Evolutionary conservation across 2,797 vertebrate genomes (phyloP).

Genomic region (Garrulus glandarius): DNA sequence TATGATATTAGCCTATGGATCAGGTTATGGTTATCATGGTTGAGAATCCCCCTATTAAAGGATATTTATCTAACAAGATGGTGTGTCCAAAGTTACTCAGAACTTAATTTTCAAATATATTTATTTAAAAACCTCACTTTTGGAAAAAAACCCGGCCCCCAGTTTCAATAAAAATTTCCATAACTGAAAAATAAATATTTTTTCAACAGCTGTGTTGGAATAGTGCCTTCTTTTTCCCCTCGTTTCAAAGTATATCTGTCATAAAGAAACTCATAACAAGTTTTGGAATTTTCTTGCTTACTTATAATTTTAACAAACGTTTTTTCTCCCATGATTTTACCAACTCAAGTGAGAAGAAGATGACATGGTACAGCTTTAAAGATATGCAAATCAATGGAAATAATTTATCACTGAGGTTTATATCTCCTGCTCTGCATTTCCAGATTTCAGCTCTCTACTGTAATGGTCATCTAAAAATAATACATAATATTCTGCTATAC

Average conservation of each 20-base stretch:
- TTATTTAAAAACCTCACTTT: background rate
- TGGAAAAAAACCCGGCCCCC: background rate
- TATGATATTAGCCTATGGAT: background rate
- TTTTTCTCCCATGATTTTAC: background rate
- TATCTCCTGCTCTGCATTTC: background rate
- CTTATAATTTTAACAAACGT: background rate
- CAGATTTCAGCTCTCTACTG: background rate
- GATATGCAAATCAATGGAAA: background rate
- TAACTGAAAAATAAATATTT: slow-evolving; percentile 39
- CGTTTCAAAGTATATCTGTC: slow-evolving; percentile 8
- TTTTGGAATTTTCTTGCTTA: background rate
- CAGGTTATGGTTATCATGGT: background rate
- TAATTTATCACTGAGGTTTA: background rate
- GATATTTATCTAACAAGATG: background rate
- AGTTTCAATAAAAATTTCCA: slow-evolving; percentile 33
- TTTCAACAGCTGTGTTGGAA: slow-evolving; percentile 38
- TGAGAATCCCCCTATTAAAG: background rate
- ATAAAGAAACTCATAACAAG: background rate
- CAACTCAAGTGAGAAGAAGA: background rate
- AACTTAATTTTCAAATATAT: background rate
- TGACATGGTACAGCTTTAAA: background rate
- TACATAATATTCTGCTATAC: background rate
- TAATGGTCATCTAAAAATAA: background rate
- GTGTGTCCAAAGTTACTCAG: background rate
- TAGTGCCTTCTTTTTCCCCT: slow-evolving; percentile 4